Evolutionary conservation across 2,888 invertebrate genomes (phyloP), one percentile per base, ranked within the genome.

Genomic region (Yponomeuta plumbellus): DNA sequence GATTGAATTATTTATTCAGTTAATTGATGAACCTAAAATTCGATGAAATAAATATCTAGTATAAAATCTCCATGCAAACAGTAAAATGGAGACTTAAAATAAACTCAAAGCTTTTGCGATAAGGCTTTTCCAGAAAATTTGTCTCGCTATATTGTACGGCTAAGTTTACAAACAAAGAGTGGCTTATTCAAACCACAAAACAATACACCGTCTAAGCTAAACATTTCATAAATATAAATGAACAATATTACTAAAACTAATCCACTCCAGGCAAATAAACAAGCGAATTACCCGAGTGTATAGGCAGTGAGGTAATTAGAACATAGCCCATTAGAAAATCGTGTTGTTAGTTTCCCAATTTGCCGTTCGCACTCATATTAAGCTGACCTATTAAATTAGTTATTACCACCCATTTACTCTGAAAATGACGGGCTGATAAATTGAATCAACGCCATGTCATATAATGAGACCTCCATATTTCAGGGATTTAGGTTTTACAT

Each of bases 201-300:
- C 8, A 34, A 34, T 26, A 26, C 26, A 26, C 26, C 26, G 2
- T 5, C 26, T 4, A 26, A 34, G 34, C 8, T 10, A 13, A 6
- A 52, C 1, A 52, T 13, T 52, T 13, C 21, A 20, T n/a, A 58
- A 11, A 22, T 52, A 17, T 17, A 17, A 13, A 17, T 17, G 13
- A 52, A 44, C 11, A 44, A 11, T 13, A 52, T 2, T 17, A 52
- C 44, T 52, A 52, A 52, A 52, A 17, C 44, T 34, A 52, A 52
- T 52, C 44, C 44, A 17, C 44, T 52, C 44, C 44, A 8, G 44
- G 44, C 17, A 52, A 52, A 58, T 22, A 64, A 44, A 64, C 64
- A 52, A 57, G 40, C 52, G 62, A 61, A 67, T 64, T 66, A 66
- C 44, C 17, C 34, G 34, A 52, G 44, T 52, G 44, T 52, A 17